Conservation (phyloP, 2,888 invertebrate species). For the Rhabditoides inermis region DNA sequence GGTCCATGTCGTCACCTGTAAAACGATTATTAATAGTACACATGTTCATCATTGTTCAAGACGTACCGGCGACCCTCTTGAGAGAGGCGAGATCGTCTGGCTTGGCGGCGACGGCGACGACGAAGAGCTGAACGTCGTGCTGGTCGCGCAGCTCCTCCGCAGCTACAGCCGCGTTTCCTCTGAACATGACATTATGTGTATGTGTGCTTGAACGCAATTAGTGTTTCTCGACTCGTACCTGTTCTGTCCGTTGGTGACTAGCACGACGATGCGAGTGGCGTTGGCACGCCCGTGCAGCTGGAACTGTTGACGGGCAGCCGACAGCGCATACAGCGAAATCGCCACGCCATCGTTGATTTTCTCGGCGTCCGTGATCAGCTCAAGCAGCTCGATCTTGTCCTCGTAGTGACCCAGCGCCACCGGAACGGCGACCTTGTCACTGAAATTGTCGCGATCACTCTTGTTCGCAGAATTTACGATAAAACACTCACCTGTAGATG, state of each 20-base stretch:
- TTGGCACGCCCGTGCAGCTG: constrained; percentile 43
- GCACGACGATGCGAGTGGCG: constrained; percentile 40
- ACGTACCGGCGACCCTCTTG: constrained; percentile 35
- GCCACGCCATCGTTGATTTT: constrained; percentile 38
- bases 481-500: constrained; percentile 41
- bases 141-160: constrained; percentile 44
- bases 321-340: constrained; percentile 46
- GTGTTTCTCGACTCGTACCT: constrained; percentile 12
- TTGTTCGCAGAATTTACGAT: neutral
- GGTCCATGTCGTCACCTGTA: constrained; percentile 10
- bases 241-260: constrained; percentile 48
- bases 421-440: constrained; percentile 49
- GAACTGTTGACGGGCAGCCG: constrained; percentile 49
- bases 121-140: constrained; percentile 42
- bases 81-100: constrained; percentile 34
- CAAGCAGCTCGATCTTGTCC: constrained; percentile 47
- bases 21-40: neutral
- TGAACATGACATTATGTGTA: constrained; percentile 11
- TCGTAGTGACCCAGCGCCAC: constrained; percentile 51
- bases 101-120: constrained; percentile 39
- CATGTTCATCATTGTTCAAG: neutral
- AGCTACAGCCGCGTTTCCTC: constrained; percentile 46
- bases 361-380: constrained; percentile 42
- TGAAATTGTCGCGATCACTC: constrained; percentile 12
- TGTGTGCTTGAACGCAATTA: neutral